These are phyloP conservation scores for Lycodopsis pacificus DNA, from an alignment of 2,797 vertebrate species.

Conservation along the genomic window DNA sequence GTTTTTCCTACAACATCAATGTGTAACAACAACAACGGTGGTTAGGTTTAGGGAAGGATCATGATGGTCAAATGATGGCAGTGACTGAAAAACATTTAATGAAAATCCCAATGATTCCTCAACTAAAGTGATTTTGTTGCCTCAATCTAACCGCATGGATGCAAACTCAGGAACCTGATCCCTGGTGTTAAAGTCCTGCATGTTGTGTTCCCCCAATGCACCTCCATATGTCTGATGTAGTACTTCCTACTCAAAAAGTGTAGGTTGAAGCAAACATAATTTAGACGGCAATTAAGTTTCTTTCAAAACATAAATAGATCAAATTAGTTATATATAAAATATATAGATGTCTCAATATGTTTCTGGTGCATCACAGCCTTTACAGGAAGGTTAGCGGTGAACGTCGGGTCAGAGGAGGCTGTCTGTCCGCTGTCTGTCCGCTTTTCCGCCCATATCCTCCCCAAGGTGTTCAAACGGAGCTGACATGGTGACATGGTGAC, in stretches of 20 bases:
- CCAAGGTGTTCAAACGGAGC: slow-evolving; percentile 67
- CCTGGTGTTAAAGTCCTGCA: neutral
- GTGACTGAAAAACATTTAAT: neutral
- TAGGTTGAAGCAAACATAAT: neutral
- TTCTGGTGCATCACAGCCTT: slow-evolving; percentile 34
- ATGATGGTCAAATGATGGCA: neutral
- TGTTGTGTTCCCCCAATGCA: neutral
- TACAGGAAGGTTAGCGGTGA: slow-evolving; percentile 49
- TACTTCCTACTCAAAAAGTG: neutral
- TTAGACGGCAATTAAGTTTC: too few species aligned
- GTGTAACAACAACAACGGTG: neutral
- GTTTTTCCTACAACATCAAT: neutral
- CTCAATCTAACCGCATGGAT: neutral
- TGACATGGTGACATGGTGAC: slow-evolving; percentile 56
- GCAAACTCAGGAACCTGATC: neutral
- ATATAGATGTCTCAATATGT: slow-evolving; percentile 31
- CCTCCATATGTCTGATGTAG: neutral
- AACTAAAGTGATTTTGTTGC: neutral
- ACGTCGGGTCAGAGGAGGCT: slow-evolving; percentile 53
- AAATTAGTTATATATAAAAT: neutral
- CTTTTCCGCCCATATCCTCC: slow-evolving; percentile 43
- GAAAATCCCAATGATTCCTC: neutral
- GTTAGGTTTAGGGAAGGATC: neutral
- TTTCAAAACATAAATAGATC: too few species aligned
- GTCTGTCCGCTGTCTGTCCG: slow-evolving; percentile 64